These are phyloP conservation scores for Polyodon spathula DNA, from an alignment of 2,113 vertebrate species.

Conservation along the genomic window DNA sequence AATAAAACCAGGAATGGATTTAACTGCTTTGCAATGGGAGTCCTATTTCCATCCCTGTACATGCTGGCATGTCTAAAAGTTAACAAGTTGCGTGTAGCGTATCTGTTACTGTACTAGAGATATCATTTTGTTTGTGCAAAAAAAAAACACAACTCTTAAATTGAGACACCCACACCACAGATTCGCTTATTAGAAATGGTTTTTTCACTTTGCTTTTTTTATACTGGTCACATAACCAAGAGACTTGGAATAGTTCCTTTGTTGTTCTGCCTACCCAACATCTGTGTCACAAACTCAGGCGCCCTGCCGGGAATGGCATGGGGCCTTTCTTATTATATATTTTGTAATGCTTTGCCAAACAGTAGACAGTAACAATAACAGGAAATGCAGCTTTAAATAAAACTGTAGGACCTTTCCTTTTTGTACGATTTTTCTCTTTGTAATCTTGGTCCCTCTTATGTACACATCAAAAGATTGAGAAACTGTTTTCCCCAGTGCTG, in stretches of 20 bases:
- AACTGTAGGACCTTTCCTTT: constrained; percentile 40
- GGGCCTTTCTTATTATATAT: constrained; percentile 34
- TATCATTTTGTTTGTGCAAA: no score
- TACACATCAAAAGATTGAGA: constrained; percentile 62
- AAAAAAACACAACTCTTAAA: no score
- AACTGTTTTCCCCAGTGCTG: constrained; percentile 48
- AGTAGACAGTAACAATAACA: constrained; percentile 43
- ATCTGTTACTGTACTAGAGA: no score
- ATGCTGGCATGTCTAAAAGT: no score
- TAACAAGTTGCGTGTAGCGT: no score
- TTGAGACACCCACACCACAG: no score
- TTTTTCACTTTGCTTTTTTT: no score
- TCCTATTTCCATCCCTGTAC: no score
- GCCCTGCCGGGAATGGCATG: constrained; percentile 22
- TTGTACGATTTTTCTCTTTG: constrained; percentile 50
- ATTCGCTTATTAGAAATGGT: no score
- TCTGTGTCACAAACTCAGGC: constrained; percentile 29
- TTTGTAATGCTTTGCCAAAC: constrained; percentile 39
- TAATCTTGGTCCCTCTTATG: constrained; percentile 70
- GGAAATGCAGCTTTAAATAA: constrained; percentile 33
- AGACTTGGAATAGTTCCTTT: constrained; percentile 9
- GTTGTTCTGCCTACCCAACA: constrained; percentile 21
- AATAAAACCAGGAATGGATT: no score
- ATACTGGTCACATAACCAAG: constrained; percentile 10
- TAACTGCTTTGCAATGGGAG: no score